Conservation (phyloP, 2,888 invertebrate species). For the Diaprepes abbreviatus region DNA sequence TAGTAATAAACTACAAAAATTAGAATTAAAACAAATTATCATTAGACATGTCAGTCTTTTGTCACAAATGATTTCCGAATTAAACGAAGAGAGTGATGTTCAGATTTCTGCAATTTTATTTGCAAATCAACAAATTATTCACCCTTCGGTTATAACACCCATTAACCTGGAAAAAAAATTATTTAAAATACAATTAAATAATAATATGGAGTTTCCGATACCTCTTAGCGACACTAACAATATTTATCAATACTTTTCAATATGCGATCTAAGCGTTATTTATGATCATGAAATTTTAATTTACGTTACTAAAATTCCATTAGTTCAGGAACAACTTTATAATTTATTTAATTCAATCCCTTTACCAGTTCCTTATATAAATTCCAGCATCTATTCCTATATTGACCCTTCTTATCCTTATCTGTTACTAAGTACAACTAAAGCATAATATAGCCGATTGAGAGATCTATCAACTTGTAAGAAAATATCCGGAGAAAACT, state of each 20-base stretch:
- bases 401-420: slow-evolving; percentile 23
- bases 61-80: slow-evolving; percentile 42
- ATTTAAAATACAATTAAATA: slow-evolving; percentile 30
- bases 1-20: no score
- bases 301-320: slow-evolving; percentile 40
- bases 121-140: slow-evolving; percentile 49
- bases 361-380: neutral
- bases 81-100: slow-evolving; percentile 43
- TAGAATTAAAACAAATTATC: no score
- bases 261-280: slow-evolving; percentile 39
- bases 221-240: neutral
- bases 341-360: slow-evolving; percentile 34
- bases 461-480: slow-evolving; percentile 3
- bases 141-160: slow-evolving; percentile 45
- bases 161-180: slow-evolving; percentile 4
- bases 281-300: slow-evolving; percentile 45
- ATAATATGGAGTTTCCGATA: slow-evolving; percentile 42
- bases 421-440: slow-evolving; percentile 20
- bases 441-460: neutral
- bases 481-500: neutral
- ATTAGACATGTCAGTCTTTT: neutral
- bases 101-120: slow-evolving; percentile 48
- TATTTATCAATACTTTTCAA: slow-evolving; percentile 42
- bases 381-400: slow-evolving; percentile 12
- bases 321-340: slow-evolving; percentile 25